phyloP scores from a whole-genome alignment of 2,888 invertebrate genomes.

The Rhodophaea formosa region DNA sequence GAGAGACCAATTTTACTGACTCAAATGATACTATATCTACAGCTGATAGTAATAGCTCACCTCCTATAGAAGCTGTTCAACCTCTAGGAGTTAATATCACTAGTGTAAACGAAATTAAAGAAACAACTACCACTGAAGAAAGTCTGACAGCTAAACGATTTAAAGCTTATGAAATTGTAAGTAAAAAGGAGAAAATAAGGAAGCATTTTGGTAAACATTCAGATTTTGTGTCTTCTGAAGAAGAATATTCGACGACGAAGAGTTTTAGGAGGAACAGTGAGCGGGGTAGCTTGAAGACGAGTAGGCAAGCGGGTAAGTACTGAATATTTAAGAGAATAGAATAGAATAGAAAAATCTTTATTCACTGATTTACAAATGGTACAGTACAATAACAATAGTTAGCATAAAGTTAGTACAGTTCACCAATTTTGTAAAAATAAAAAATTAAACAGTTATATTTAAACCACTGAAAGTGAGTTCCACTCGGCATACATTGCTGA shows the following conservation, averaged over 20 bases:
- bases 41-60: conserved; percentile 8
- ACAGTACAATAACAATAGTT: no score
- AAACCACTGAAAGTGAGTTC: no score
- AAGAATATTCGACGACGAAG: conserved; percentile 44
- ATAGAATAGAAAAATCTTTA: no score
- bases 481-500: no score
- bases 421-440: no score
- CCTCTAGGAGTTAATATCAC: background rate
- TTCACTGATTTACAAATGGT: no score
- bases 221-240: conserved; percentile 43
- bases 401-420: no score
- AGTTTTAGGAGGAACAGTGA: conserved; percentile 35
- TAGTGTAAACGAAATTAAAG: background rate
- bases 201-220: conserved; percentile 8
- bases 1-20: conserved; percentile 41
- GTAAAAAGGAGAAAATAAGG: background rate
- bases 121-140: background rate
- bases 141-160: background rate
- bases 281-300: conserved; percentile 25
- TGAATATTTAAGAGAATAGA: no score
- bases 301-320: conserved; percentile 34
- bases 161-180: background rate
- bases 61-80: background rate
- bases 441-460: no score
- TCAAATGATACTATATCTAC: conserved; percentile 37